Percentiles rank a stretch among this genome's conserved stretches.
Conservation (phyloP, 2,113 vertebrate species). For the Polypterus senegalus region DNA sequence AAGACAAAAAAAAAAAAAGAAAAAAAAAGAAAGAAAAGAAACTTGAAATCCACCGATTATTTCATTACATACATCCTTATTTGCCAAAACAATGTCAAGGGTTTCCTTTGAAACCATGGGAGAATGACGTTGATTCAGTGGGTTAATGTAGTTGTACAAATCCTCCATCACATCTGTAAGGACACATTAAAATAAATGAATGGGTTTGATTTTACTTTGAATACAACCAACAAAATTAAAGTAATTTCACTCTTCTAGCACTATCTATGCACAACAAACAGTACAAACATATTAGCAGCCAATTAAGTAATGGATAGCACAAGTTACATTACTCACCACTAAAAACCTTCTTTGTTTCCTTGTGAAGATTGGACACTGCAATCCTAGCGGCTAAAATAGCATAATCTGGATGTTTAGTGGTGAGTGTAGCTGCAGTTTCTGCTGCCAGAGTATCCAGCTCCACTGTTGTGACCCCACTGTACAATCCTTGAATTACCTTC, state of each 20-base stretch:
- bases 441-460: constrained; percentile 88
- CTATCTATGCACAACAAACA: neutral
- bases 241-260: fast-evolving
- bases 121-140: constrained; percentile 69
- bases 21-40: no score
- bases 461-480: constrained; percentile 84
- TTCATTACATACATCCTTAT: constrained; percentile 70
- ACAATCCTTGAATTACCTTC: constrained; percentile 93
- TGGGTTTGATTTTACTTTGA: no score
- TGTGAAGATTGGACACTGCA: constrained; percentile 89
- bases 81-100: constrained; percentile 67
- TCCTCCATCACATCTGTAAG: constrained; percentile 87
- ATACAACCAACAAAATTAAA: neutral
- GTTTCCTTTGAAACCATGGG: constrained; percentile 87
- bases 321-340: constrained; percentile 56
- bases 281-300: neutral
- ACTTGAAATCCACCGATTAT: neutral
- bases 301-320: neutral
- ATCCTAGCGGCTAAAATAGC: constrained; percentile 88
- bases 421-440: constrained; percentile 83
- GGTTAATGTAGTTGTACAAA: constrained; percentile 81
- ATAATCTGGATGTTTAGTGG: constrained; percentile 90
- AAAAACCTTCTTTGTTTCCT: constrained; percentile 93
- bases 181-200: constrained; percentile 1
- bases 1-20: neutral